Percentiles rank a stretch among this genome's conserved stretches.
These are phyloP conservation scores for Rhizomys pruinosus DNA, from an alignment of 2,113 vertebrate genomes.

Conservation along the genomic window DNA sequence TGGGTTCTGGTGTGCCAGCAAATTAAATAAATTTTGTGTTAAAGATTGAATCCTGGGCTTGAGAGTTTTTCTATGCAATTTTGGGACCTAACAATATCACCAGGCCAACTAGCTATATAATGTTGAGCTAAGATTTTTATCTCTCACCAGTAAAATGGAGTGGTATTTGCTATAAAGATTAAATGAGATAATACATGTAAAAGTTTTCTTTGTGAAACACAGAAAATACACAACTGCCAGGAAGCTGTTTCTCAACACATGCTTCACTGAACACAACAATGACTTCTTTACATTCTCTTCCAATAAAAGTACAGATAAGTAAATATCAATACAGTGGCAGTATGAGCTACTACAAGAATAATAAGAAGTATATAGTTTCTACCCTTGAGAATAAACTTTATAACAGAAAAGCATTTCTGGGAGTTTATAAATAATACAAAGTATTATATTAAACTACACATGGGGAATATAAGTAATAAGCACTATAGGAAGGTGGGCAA, in stretches of 20 bases:
- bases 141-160: not conserved
- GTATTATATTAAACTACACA: not conserved
- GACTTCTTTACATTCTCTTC: conserved; percentile 8
- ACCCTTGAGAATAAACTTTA: not conserved
- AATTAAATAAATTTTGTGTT: too few relatives aligned
- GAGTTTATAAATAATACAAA: not conserved
- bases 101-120: not conserved
- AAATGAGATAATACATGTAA: not conserved
- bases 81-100: not conserved
- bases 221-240: not conserved
- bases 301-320: conserved; percentile 8
- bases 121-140: not conserved
- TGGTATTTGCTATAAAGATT: not conserved
- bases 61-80: too few relatives aligned
- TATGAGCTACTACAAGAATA: not conserved
- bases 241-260: not conserved
- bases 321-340: not conserved
- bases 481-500: not conserved
- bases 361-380: not conserved
- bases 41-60: too few relatives aligned
- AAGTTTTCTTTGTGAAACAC: not conserved
- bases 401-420: not conserved
- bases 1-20: too few relatives aligned
- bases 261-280: conserved; percentile 1
- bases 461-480: not conserved